Percentiles rank a stretch among this genome's conserved stretches.
These are phyloP conservation scores for Loris lydekkerianus DNA, from an alignment of 2,797 vertebrate genomes.

Conservation along the genomic window DNA sequence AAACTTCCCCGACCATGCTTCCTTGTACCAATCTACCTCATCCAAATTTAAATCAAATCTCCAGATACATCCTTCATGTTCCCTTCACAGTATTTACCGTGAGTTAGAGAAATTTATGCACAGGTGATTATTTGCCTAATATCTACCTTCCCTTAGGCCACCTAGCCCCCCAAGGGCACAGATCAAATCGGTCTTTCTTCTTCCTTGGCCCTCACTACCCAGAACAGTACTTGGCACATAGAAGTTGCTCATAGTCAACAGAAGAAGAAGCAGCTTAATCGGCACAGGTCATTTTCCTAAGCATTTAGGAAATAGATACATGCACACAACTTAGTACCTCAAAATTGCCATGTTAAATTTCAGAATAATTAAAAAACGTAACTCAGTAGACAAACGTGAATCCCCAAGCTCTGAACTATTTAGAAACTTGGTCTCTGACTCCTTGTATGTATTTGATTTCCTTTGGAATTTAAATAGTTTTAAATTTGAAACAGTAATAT, in stretches of 20 bases:
- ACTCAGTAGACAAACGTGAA: background rate
- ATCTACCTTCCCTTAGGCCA: background rate
- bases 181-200: background rate
- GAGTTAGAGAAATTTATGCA: background rate
- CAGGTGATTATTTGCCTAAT: background rate
- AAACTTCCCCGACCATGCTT: background rate
- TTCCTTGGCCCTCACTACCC: background rate
- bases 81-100: background rate
- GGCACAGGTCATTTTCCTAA: background rate
- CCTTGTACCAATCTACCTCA: no score
- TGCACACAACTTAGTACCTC: background rate
- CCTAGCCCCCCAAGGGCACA: background rate
- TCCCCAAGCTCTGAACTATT: background rate
- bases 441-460: background rate
- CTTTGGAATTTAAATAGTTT: slow-evolving; percentile 43
- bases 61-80: background rate
- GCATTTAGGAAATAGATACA: background rate
- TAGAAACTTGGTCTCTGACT: background rate
- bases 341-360: background rate
- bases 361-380: background rate
- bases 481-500: slow-evolving; percentile 35
- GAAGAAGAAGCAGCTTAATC: background rate
- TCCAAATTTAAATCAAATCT: background rate
- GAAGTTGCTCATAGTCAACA: background rate
- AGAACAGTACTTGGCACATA: background rate